Evolutionary conservation across 1,140 invertebrate genomes (phyloP), one percentile per base, ranked within the genome.

Genomic region (Aleiodes sp.): DNA sequence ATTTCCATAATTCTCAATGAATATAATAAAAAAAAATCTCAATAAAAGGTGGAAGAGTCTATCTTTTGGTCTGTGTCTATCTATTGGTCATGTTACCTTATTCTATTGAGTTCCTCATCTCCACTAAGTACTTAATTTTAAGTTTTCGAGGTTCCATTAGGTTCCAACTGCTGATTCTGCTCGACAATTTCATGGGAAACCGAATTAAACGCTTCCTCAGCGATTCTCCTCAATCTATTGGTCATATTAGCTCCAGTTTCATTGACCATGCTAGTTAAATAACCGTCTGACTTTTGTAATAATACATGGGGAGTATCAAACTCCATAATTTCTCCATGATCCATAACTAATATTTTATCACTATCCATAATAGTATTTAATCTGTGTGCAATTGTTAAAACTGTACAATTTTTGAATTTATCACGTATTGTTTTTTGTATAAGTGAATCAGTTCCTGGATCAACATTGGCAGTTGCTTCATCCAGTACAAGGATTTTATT

Each of bases 401-500:
- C 87, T 0, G 92, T 93, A 69, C 88, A 90, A 35, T 89, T 76
- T 7, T 74, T 80, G 73, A 92, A 92, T 56, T 88, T 88, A 24
- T 84, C 84, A 63, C 88, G 81, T 12, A 93, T 90, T 2, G 90
- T 91, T 9, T 80, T 80, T 74, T 93, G 91, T 68, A 93, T 91
- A 1, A 91, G 77, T 28, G 82, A 79, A 76, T 93, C 91, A 3
- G 91, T 93, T 9, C 75, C 73, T 46, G 87, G 88, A 82, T 92
- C 91, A 26, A 92, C 90, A 68, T 92, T 92, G 0, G 92, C 92
- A 0, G 92, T 93, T 1, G 92, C 92, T 79, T 93, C 92, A 79
- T 94, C 92, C 59, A 94, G 80, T 2, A 94, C 83, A 0, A 94
- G 81, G 19, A 93, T 88, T 63, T 87, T 88, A 75, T 90, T 91